Percentiles rank a stretch among this genome's conserved stretches.
Evolutionary conservation across 1,140 invertebrate species (phyloP).

Genomic region (Mizuhopecten yessoensis): DNA sequence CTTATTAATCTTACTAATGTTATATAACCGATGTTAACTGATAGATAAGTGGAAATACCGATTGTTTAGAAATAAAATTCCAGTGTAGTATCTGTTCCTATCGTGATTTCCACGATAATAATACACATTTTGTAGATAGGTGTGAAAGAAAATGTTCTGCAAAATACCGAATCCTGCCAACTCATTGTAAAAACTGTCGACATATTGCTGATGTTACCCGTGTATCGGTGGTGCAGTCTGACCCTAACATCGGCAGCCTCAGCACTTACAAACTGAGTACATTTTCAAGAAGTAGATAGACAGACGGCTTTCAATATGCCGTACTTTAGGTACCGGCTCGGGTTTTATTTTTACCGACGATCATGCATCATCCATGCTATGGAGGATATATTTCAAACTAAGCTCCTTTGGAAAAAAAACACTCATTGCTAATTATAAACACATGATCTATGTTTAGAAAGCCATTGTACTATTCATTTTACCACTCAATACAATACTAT

Average conservation of each 20-base stretch:
- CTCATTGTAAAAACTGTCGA: neutral
- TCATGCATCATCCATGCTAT: neutral
- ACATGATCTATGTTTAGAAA: neutral
- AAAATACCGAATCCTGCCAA: neutral
- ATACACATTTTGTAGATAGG: constrained; percentile 3
- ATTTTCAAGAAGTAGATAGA: neutral
- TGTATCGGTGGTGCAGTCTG: neutral
- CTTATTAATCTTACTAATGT: neutral
- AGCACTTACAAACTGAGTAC: no score
- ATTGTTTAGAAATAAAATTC: neutral
- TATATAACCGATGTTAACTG: neutral
- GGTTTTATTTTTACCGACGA: neutral
- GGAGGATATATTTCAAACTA: neutral
- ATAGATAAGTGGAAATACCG: neutral
- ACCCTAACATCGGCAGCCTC: neutral
- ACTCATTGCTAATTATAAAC: neutral
- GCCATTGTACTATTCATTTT: no score
- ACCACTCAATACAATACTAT: no score
- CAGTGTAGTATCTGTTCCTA: neutral
- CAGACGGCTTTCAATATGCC: neutral
- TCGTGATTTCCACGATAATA: neutral
- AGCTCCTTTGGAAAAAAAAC: neutral
- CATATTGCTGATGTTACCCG: no score
- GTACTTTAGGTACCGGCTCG: neutral
- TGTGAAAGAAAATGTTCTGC: neutral